phyloP scores from a whole-genome alignment of 2,888 invertebrate genomes.

The Ectropis crepuscularia region DNA sequence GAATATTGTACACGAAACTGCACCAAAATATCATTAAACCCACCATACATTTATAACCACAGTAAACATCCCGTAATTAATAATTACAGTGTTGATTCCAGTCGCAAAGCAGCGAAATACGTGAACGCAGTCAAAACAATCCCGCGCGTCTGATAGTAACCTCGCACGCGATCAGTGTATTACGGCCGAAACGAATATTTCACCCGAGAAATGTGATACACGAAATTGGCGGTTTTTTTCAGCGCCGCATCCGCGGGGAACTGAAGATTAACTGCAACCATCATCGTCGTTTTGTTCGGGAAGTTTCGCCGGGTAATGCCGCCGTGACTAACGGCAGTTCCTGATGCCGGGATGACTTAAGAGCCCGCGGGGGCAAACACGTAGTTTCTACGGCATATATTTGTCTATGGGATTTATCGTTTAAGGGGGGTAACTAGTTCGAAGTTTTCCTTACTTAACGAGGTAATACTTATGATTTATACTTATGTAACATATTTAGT shows the following conservation, averaged over 20 bases:
- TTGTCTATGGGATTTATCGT: background rate
- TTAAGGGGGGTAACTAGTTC: background rate
- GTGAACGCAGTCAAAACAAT: conserved; percentile 18
- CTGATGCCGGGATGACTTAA: background rate
- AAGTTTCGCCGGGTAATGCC: conserved; percentile 25
- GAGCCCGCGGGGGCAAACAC: background rate
- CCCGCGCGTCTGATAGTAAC: conserved; percentile 20
- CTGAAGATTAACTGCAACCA: conserved; percentile 20
- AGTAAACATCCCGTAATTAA: background rate
- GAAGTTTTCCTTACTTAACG: too few species aligned
- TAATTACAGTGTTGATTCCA: background rate
- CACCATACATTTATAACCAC: too few species aligned
- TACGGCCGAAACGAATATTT: conserved; percentile 25
- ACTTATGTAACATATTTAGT: too few species aligned
- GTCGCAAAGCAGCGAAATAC: background rate
- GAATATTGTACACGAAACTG: too few species aligned
- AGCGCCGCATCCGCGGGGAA: conserved; percentile 16
- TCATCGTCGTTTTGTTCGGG: conserved; percentile 29
- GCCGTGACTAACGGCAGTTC: conserved; percentile 12
- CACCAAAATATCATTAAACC: too few species aligned
- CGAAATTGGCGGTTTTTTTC: conserved; percentile 24
- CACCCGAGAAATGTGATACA: conserved; percentile 26
- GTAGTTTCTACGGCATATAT: background rate
- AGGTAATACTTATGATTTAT: too few species aligned
- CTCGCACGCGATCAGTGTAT: conserved; percentile 30